Conservation (phyloP, 2,113 vertebrate genomes). For the Otolemur garnettii region DNA sequence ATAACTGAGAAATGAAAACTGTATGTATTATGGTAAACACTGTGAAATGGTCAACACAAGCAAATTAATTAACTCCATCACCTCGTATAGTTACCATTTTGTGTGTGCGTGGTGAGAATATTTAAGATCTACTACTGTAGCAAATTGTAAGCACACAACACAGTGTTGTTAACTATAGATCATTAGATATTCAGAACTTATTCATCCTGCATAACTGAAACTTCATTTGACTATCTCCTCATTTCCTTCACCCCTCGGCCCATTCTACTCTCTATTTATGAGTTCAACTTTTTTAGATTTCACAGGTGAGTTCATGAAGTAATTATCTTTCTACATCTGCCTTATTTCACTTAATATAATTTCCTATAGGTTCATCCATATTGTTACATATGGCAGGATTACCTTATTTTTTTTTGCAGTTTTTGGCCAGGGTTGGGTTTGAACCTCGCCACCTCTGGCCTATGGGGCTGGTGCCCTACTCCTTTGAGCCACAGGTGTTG, state of each 20-base stretch:
- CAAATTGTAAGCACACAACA: neutral
- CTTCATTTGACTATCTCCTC: neutral
- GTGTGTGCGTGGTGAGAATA: neutral
- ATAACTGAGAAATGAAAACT: neutral
- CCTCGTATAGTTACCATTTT: neutral
- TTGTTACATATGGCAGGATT: neutral
- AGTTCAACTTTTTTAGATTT: neutral
- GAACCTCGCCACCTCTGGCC: no score
- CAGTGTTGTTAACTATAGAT: no score
- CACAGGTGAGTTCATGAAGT: neutral
- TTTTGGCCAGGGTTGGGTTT: no score
- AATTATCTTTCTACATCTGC: neutral
- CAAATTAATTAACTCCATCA: neutral
- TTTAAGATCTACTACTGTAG: neutral
- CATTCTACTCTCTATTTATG: neutral
- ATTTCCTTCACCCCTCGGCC: no score
- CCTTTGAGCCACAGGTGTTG: no score
- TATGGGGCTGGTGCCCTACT: no score
- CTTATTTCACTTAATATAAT: neutral
- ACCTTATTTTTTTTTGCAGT: no score
- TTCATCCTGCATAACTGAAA: neutral
- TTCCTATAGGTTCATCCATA: neutral
- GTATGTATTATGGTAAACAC: neutral
- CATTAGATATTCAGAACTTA: neutral
- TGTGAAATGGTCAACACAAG: neutral